Percentiles rank a stretch among this genome's conserved stretches.
Evolutionary conservation across 2,888 invertebrate genomes (phyloP).

Genomic region (Anthophora plumipes): DNA sequence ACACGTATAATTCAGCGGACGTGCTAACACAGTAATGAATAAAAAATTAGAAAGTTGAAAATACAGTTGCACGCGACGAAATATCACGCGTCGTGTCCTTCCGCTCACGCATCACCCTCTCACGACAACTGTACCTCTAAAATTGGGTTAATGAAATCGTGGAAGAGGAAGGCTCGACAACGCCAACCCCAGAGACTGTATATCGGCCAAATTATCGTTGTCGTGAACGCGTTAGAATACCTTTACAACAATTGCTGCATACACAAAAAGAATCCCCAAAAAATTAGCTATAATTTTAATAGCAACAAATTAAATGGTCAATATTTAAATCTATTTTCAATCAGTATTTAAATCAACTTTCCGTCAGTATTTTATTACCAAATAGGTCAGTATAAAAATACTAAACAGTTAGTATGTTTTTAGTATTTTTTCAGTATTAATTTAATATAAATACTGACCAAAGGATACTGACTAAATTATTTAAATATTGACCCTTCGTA

Average conservation of each 20-base stretch:
- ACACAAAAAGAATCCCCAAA: not conserved
- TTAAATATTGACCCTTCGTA: no score
- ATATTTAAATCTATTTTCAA: no score
- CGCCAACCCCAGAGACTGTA: not conserved
- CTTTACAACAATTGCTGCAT: not conserved
- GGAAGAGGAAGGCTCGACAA: conserved; percentile 41
- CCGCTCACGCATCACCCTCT: conserved; percentile 42
- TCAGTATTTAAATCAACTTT: no score
- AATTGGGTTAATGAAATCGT: conserved; percentile 71
- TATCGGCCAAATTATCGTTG: not conserved
- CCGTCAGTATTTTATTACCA: no score
- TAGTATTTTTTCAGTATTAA: not conserved
- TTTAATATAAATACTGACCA: no score
- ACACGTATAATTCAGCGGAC: no score
- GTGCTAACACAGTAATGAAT: not conserved
- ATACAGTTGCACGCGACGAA: conserved; percentile 33
- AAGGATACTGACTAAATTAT: no score
- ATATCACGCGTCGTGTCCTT: conserved; percentile 53
- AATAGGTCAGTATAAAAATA: no score
- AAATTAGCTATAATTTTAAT: no score
- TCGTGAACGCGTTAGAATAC: not conserved
- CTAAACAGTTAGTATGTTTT: no score
- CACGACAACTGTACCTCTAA: conserved; percentile 33
- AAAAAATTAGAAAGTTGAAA: not conserved
- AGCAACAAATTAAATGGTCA: no score